A percentile compares a stretch with the other conserved stretches of the same genome.
phyloP scores from a whole-genome alignment of 1,140 invertebrate species.

The Ruditapes philippinarum region DNA sequence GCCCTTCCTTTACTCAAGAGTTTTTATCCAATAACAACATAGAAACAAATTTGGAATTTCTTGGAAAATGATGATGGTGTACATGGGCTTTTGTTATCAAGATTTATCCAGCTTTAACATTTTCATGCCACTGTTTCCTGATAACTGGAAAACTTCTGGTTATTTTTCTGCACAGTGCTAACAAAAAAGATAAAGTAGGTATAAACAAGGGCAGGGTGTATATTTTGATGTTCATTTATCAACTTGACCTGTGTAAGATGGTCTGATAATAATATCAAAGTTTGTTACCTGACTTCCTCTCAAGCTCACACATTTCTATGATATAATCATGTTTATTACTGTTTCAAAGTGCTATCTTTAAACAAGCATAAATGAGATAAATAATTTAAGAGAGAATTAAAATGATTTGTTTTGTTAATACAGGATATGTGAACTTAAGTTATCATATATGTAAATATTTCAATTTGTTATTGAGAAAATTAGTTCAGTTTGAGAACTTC shows the following conservation, averaged over 20 bases:
- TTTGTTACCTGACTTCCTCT: background rate
- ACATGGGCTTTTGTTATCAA: no score
- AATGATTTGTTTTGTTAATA: background rate
- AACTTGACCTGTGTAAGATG: background rate
- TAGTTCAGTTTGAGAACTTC: no score
- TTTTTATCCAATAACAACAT: no score
- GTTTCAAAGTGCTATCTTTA: background rate
- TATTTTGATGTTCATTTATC: background rate
- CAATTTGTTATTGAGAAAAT: no score
- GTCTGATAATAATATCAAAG: background rate
- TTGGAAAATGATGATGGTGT: no score
- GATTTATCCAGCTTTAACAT: background rate
- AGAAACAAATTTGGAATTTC: no score
- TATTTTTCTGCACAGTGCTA: background rate
- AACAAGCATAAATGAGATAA: background rate
- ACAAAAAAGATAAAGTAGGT: background rate
- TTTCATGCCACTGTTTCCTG: background rate
- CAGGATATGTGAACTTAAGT: background rate
- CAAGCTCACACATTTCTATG: background rate
- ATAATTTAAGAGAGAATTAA: background rate
- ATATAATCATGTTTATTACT: background rate
- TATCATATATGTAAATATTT: no score
- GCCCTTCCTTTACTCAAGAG: no score
- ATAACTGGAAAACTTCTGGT: no score
- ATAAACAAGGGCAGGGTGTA: background rate